These are phyloP conservation scores for Ciona savignyi DNA, from an alignment of 23 tunicate species.

Conservation along the genomic window DNA sequence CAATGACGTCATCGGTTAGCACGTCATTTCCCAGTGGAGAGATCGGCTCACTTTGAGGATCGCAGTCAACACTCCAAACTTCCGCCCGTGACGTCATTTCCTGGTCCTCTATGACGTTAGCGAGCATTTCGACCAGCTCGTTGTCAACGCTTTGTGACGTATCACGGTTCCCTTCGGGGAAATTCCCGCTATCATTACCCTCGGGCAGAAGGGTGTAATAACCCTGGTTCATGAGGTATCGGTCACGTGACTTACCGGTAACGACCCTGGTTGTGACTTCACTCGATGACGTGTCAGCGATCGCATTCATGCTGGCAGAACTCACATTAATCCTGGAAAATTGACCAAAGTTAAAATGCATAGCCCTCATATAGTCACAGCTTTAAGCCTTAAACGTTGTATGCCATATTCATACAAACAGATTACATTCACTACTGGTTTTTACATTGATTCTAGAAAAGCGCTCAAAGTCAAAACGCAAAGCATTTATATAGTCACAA, in stretches of 20 bases:
- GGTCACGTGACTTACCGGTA: conserved; percentile 15
- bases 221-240: background rate
- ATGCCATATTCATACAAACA: too few relatives aligned
- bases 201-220: conserved; percentile 15
- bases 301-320: background rate
- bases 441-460: too few relatives aligned
- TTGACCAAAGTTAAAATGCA: too few relatives aligned
- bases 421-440: too few relatives aligned
- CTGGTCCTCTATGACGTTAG: background rate
- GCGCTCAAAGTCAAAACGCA: too few relatives aligned
- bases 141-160: conserved; percentile 13
- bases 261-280: conserved; percentile 2
- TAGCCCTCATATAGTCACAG: too few relatives aligned
- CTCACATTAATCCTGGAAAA: too few relatives aligned
- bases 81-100: background rate
- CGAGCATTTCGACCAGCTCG: conserved; percentile 32
- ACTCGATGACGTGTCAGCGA: background rate
- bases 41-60: background rate
- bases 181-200: background rate
- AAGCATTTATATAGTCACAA: too few relatives aligned
- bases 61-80: background rate
- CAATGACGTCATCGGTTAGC: too few relatives aligned
- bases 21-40: background rate
- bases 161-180: conserved; percentile 3
- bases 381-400: too few relatives aligned